Conservation (phyloP, 2,888 invertebrate species). For the Dryomyza anilis region DNA sequence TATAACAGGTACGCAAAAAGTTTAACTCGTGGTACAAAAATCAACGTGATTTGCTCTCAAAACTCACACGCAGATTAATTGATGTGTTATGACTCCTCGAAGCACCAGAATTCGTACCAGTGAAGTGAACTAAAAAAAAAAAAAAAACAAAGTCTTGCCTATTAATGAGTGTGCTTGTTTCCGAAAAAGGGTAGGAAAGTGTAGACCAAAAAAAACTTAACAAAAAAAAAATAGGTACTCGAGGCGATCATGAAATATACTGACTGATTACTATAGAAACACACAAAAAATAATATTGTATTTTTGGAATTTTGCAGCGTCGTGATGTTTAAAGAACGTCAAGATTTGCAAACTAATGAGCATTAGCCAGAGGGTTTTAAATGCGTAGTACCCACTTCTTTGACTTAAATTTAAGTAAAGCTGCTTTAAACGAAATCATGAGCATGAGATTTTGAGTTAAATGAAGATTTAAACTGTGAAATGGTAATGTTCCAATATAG, state of each 20-base stretch:
- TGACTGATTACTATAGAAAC: background rate
- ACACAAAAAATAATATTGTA: background rate
- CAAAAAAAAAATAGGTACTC: background rate
- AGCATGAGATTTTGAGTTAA: no score
- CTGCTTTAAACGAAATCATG: no score
- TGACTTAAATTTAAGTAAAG: no score
- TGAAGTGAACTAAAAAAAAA: background rate
- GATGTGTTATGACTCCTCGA: slow-evolving; percentile 17
- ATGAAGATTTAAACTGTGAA: no score
- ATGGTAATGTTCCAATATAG: no score
- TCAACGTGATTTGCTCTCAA: background rate
- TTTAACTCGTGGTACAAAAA: background rate
- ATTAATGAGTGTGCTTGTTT: background rate
- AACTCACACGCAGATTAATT: slow-evolving; percentile 8
- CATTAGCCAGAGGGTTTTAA: no score
- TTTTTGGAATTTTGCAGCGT: background rate
- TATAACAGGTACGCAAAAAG: background rate
- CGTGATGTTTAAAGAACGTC: background rate
- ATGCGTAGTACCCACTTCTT: no score
- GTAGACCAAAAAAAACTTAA: background rate
- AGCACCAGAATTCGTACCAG: no score
- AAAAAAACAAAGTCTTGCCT: background rate
- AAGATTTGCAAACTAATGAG: no score
- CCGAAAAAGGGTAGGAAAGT: background rate
- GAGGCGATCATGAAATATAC: slow-evolving; percentile 10